These are phyloP conservation scores for Eciton burchellii DNA, from an alignment of 1,140 invertebrate genomes.

Conservation along the genomic window DNA sequence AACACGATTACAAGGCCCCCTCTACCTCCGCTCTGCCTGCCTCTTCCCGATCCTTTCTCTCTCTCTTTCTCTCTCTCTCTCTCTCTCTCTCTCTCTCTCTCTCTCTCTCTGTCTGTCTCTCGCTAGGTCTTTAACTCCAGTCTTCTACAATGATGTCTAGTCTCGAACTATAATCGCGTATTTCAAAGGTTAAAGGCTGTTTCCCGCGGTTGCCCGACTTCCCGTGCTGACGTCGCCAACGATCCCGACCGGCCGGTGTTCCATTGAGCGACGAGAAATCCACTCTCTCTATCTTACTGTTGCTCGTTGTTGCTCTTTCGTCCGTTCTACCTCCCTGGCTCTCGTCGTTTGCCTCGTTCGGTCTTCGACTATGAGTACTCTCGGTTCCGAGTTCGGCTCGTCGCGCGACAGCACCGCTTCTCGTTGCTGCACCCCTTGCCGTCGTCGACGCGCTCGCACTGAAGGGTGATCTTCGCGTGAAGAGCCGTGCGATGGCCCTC, in stretches of 20 bases:
- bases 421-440: conserved; percentile 48
- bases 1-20: neutral
- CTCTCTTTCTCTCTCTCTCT: neutral
- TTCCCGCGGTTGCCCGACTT: conserved; percentile 48
- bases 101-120: neutral
- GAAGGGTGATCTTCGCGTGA: neutral
- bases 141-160: conserved; percentile 45
- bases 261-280: conserved; percentile 55
- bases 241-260: conserved; percentile 53
- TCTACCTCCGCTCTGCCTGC: neutral
- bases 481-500: conserved; percentile 16
- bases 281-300: conserved; percentile 49
- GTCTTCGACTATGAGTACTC: conserved; percentile 41
- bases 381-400: conserved; percentile 35
- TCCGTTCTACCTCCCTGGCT: neutral
- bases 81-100: conserved; percentile 7
- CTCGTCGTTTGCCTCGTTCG: conserved; percentile 6
- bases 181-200: conserved; percentile 60
- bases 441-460: conserved; percentile 23
- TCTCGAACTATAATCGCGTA: conserved; percentile 49
- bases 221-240: conserved; percentile 49
- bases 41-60: neutral
- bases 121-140: conserved; percentile 15
- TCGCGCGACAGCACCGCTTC: conserved; percentile 44
- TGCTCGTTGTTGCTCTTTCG: conserved; percentile 6